Percentiles rank a stretch among this genome's conserved stretches.
Evolutionary conservation across 2,113 vertebrate genomes (phyloP).

Genomic region (Heptranchias perlo): DNA sequence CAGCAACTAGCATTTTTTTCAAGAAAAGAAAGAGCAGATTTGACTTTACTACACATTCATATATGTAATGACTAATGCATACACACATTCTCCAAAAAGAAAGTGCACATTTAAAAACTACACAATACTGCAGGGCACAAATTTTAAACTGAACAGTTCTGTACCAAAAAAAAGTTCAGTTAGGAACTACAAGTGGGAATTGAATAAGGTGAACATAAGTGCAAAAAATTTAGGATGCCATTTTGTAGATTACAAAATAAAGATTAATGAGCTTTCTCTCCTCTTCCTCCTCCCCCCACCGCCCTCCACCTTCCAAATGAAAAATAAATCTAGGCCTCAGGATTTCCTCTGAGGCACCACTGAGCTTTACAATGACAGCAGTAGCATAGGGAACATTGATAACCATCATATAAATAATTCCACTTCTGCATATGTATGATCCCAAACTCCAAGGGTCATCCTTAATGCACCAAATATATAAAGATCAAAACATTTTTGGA

Average conservation of each 20-base stretch:
- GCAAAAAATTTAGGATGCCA: neutral
- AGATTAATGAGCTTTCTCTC: neutral
- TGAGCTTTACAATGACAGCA: neutral
- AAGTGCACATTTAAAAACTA: neutral
- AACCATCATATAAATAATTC: neutral
- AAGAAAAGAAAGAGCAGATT: neutral
- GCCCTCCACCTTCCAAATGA: neutral
- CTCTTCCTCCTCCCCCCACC: no score
- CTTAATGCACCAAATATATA: neutral
- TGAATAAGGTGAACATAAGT: neutral
- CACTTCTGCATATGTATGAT: neutral
- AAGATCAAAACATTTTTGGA: neutral
- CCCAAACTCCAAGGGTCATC: neutral
- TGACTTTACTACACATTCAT: neutral
- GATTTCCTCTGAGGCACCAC: neutral
- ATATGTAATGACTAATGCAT: neutral
- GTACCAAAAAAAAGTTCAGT: neutral
- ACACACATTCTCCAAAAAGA: neutral
- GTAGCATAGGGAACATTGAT: no score
- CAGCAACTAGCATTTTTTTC: neutral
- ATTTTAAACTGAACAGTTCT: neutral
- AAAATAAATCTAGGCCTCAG: neutral
- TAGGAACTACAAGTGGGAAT: no score
- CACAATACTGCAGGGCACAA: slow-evolving; percentile 12
- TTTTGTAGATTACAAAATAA: neutral